phyloP scores from a whole-genome alignment of 1,140 invertebrate species.

The Ips nitidus region DNA sequence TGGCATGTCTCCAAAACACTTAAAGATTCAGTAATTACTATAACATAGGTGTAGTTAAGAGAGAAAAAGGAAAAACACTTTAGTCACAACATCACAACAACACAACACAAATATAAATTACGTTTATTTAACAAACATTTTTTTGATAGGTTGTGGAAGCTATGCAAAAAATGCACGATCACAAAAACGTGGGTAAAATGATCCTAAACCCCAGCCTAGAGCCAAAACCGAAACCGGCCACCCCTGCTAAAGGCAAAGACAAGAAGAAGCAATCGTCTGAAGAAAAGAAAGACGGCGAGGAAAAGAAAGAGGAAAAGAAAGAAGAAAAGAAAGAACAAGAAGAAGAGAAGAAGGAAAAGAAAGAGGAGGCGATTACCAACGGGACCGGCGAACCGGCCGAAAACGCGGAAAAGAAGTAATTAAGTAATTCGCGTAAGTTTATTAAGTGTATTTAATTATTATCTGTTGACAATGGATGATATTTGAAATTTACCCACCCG shows the following conservation, averaged over 20 bases:
- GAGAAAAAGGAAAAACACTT: too few species aligned
- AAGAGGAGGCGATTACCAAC: conserved; percentile 57
- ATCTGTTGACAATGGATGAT: conserved; percentile 30
- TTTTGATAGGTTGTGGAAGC: conserved; percentile 71
- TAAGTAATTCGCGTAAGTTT: conserved; percentile 1
- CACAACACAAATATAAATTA: too few species aligned
- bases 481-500: conserved; percentile 15
- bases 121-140: too few species aligned
- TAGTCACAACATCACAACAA: too few species aligned
- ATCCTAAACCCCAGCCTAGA: conserved; percentile 78
- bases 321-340: conserved; percentile 61
- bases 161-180: conserved; percentile 90
- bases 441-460: conserved; percentile 34
- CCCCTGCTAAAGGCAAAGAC: conserved; percentile 72
- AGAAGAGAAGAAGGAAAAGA: conserved; percentile 59
- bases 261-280: conserved; percentile 70
- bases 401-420: conserved; percentile 43
- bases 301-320: conserved; percentile 61
- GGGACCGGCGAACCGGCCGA: conserved; percentile 56
- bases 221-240: conserved; percentile 75
- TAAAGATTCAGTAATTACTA: too few species aligned
- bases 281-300: conserved; percentile 65
- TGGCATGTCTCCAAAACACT: too few species aligned
- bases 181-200: conserved; percentile 88
- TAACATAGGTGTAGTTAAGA: too few species aligned